These are phyloP conservation scores for Ellobium chinense DNA, from an alignment of 2,888 invertebrate species.

Conservation along the genomic window DNA sequence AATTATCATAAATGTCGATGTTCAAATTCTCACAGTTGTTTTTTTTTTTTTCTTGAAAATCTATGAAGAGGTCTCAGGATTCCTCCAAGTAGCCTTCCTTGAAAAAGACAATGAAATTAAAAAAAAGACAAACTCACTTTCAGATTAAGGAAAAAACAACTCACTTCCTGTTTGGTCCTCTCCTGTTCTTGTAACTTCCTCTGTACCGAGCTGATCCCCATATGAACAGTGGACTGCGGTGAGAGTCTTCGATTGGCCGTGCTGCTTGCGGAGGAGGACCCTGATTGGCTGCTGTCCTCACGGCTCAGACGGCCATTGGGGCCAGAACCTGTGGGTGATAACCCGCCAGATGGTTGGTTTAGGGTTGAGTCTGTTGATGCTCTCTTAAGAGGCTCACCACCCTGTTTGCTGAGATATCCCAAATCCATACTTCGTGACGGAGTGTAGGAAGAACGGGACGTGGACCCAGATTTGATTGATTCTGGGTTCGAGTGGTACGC, in stretches of 20 bases:
- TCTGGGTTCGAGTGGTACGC: slow-evolving; percentile 31
- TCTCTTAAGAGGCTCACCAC: slow-evolving; percentile 60
- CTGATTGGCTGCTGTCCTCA: slow-evolving; percentile 56
- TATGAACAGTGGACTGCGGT: slow-evolving; percentile 69
- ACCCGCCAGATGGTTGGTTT: slow-evolving; percentile 5
- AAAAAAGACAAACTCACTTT: not conserved
- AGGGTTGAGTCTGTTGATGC: slow-evolving; percentile 65
- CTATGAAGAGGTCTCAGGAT: not conserved
- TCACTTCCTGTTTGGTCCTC: slow-evolving; percentile 72
- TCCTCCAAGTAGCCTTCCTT: not conserved
- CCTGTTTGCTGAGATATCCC: slow-evolving; percentile 56
- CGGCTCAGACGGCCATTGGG: slow-evolving; percentile 34
- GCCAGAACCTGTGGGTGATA: slow-evolving; percentile 33
- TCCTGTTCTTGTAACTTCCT: slow-evolving; percentile 73
- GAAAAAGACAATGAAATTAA: not conserved
- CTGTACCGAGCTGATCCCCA: slow-evolving; percentile 74
- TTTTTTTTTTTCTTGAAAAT: too few relatives aligned
- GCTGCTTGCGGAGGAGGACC: slow-evolving; percentile 35
- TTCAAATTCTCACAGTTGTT: too few relatives aligned
- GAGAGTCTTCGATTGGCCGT: slow-evolving; percentile 58
- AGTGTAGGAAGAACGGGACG: slow-evolving; percentile 51
- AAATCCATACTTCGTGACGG: slow-evolving; percentile 70
- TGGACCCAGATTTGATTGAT: slow-evolving; percentile 27
- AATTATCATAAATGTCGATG: too few relatives aligned
- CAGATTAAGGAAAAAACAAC: not conserved